phyloP scores from a whole-genome alignment of 2,797 vertebrate species.

The Scleropages formosus region DNA sequence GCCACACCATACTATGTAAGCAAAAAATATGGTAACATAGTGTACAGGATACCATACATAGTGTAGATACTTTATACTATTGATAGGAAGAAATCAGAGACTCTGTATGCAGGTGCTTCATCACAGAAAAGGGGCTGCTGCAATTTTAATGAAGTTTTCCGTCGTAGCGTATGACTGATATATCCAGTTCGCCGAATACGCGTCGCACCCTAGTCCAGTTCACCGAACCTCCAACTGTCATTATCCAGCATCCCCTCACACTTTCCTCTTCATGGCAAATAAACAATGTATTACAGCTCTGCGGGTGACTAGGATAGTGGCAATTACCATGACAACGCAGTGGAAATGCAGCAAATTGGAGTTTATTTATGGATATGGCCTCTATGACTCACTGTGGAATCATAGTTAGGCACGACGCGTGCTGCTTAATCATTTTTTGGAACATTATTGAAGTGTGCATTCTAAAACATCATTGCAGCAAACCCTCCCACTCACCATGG shows the following conservation, averaged over 20 bases:
- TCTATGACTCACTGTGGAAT: constrained; percentile 54
- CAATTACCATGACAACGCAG: constrained; percentile 65
- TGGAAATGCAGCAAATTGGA: constrained; percentile 41
- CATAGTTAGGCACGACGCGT: constrained; percentile 16
- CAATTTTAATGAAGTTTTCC: neutral
- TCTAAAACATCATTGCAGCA: constrained; percentile 34
- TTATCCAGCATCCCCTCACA: constrained; percentile 13
- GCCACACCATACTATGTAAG: too few species aligned
- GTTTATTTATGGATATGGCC: constrained; percentile 41
- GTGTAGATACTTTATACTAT: too few species aligned
- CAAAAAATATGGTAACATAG: too few species aligned
- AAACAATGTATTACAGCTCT: constrained; percentile 41
- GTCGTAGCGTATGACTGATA: neutral
- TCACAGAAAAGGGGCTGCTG: too few species aligned
- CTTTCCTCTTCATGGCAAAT: constrained; percentile 28
- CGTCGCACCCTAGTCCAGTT: neutral
- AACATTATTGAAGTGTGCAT: constrained; percentile 29
- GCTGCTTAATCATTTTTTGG: constrained; percentile 10
- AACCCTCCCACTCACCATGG: constrained; percentile 62
- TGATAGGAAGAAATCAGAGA: too few species aligned
- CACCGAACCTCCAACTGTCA: neutral
- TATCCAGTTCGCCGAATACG: neutral
- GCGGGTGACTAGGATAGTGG: constrained; percentile 45
- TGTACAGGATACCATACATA: too few species aligned
- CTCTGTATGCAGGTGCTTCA: too few species aligned